Evolutionary conservation across 2,888 invertebrate species (phyloP).

Genomic region (Folsomia candida): DNA sequence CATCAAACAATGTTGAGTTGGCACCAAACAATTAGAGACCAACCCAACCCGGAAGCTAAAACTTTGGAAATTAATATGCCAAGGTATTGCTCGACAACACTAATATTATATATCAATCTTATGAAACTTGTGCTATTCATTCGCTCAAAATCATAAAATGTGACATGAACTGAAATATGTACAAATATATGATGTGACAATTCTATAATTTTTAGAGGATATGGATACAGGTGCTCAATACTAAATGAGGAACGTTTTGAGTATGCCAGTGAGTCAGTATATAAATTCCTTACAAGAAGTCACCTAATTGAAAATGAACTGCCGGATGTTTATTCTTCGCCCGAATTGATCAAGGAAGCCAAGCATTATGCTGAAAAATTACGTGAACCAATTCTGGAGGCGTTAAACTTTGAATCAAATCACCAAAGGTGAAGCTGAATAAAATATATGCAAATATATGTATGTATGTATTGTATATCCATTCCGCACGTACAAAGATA

Average conservation of each 20-base stretch:
- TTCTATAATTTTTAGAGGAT: slow-evolving; percentile 60
- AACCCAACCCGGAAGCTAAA: slow-evolving; percentile 79
- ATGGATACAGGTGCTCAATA: slow-evolving; percentile 68
- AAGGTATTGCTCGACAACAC: too few species aligned
- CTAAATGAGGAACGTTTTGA: slow-evolving; percentile 63
- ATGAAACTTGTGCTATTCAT: too few species aligned
- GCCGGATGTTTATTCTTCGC: slow-evolving; percentile 61
- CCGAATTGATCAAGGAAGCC: slow-evolving; percentile 55
- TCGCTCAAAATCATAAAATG: too few species aligned
- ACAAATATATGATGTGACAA: neutral
- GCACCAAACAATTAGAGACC: slow-evolving; percentile 63
- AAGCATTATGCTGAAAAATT: slow-evolving; percentile 57
- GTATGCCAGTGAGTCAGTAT: slow-evolving; percentile 68
- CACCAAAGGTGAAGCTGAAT: slow-evolving; percentile 59
- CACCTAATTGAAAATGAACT: slow-evolving; percentile 63
- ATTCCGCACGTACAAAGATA: neutral
- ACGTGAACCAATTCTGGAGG: slow-evolving; percentile 64
- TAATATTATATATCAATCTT: neutral
- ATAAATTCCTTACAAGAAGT: slow-evolving; percentile 76
- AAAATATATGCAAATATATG: neutral
- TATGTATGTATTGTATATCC: neutral
- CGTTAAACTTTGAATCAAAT: slow-evolving; percentile 63
- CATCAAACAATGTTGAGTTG: slow-evolving; percentile 57
- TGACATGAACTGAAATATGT: too few species aligned
- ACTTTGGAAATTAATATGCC: slow-evolving; percentile 79